These are phyloP conservation scores for Quiscalus mexicanus DNA, from an alignment of 2,113 vertebrate species.

Conservation along the genomic window DNA sequence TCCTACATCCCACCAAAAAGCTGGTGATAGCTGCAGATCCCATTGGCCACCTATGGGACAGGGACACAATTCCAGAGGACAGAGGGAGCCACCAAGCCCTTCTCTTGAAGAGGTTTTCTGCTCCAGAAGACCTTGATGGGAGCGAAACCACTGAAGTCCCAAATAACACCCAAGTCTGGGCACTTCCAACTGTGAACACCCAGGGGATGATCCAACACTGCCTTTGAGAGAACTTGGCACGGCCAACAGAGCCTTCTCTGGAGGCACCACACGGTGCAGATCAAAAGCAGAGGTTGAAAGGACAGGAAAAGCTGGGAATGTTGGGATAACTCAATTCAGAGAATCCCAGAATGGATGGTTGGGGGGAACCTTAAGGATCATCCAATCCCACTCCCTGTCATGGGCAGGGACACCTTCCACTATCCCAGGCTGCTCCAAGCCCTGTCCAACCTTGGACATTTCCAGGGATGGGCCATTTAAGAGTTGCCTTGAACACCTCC, in stretches of 20 bases:
- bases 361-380: background rate
- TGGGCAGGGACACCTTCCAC: background rate
- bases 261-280: background rate
- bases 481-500: background rate
- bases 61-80: background rate
- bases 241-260: background rate
- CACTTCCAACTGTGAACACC: background rate
- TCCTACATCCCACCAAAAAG: background rate
- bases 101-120: background rate
- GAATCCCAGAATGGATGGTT: background rate
- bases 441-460: background rate
- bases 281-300: background rate
- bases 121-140: background rate
- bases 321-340: background rate
- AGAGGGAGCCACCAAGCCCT: background rate
- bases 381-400: background rate
- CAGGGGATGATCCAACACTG: background rate
- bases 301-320: background rate
- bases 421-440: background rate
- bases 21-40: background rate
- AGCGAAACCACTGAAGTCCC: background rate
- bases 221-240: accelerated
- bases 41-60: background rate
- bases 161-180: background rate
- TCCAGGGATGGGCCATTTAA: background rate